These are phyloP conservation scores for Oryzias curvinotus DNA, from an alignment of 2,113 vertebrate species.

Conservation along the genomic window DNA sequence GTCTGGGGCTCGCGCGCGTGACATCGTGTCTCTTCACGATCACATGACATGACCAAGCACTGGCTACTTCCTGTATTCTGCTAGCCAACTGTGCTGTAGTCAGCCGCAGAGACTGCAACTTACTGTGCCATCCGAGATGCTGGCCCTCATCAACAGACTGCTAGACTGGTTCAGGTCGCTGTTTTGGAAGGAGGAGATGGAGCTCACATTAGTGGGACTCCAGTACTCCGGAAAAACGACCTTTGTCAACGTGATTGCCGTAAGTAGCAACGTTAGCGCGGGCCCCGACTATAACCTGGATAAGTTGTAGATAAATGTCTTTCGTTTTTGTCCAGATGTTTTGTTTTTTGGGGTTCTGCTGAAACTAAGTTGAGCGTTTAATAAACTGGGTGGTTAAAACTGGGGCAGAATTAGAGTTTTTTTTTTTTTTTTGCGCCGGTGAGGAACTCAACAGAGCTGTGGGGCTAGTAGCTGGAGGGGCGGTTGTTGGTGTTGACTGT, in stretches of 20 bases:
- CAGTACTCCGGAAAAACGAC: conserved; percentile 90
- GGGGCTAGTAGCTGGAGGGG: conserved; percentile 30
- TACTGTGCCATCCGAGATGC: conserved; percentile 71
- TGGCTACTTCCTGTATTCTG: conserved; percentile 50
- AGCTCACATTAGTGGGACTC: conserved; percentile 86
- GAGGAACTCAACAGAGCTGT: background rate
- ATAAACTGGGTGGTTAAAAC: no score
- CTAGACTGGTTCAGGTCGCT: conserved; percentile 87
- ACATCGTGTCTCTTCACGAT: conserved; percentile 1
- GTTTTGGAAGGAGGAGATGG: conserved; percentile 92
- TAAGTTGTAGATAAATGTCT: conserved; percentile 1
- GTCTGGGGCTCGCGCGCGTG: background rate
- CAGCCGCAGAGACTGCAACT: conserved; percentile 23
- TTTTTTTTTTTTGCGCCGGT: no score
- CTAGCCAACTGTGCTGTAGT: conserved; percentile 14
- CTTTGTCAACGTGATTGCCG: conserved; percentile 87
- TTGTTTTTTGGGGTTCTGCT: background rate
- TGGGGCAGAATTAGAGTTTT: background rate
- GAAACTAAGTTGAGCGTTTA: fast-evolving
- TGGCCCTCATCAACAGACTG: conserved; percentile 84
- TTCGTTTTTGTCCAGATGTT: background rate
- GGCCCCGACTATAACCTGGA: conserved; percentile 44
- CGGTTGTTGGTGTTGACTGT: conserved; percentile 39
- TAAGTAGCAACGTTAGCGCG: conserved; percentile 54
- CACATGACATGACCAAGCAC: conserved; percentile 63